Evolutionary conservation across 1,140 invertebrate genomes (phyloP).

Genomic region (Paraescarpia echinospica): DNA sequence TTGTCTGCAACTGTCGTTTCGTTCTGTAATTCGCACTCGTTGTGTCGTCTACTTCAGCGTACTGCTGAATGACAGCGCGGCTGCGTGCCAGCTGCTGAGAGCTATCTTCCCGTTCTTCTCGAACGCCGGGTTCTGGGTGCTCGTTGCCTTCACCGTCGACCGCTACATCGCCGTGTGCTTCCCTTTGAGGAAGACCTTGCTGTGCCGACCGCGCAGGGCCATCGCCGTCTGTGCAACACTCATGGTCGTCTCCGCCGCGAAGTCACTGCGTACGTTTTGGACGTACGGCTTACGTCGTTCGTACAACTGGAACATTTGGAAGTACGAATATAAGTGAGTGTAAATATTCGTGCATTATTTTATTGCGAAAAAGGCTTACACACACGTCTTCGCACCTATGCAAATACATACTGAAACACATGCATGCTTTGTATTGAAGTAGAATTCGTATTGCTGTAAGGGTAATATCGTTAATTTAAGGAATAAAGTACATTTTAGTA

Average conservation of each 20-base stretch:
- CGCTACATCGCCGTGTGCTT: constrained; percentile 28
- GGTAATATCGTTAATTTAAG: too few species aligned
- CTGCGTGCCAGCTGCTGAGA: background rate
- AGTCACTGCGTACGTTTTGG: background rate
- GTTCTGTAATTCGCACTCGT: too few species aligned
- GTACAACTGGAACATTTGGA: background rate
- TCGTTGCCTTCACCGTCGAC: constrained; percentile 23
- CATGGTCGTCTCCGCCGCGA: background rate
- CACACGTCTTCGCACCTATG: too few species aligned
- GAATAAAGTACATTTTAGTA: too few species aligned
- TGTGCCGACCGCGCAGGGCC: background rate
- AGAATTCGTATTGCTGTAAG: too few species aligned
- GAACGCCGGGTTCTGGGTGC: constrained; percentile 20
- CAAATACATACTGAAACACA: too few species aligned
- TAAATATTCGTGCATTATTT: too few species aligned
- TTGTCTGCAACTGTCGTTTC: too few species aligned
- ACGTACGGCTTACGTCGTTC: background rate
- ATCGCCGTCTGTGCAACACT: background rate
- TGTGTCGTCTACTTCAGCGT: background rate
- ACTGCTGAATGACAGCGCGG: background rate
- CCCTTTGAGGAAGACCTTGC: constrained; percentile 13
- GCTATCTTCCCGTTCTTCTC: background rate
- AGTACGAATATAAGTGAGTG: too few species aligned
- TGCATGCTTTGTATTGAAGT: too few species aligned
- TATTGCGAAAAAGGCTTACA: too few species aligned